These are phyloP conservation scores for Drosophila nigrodunni DNA, from an alignment of 1,140 invertebrate genomes.

Conservation along the genomic window DNA sequence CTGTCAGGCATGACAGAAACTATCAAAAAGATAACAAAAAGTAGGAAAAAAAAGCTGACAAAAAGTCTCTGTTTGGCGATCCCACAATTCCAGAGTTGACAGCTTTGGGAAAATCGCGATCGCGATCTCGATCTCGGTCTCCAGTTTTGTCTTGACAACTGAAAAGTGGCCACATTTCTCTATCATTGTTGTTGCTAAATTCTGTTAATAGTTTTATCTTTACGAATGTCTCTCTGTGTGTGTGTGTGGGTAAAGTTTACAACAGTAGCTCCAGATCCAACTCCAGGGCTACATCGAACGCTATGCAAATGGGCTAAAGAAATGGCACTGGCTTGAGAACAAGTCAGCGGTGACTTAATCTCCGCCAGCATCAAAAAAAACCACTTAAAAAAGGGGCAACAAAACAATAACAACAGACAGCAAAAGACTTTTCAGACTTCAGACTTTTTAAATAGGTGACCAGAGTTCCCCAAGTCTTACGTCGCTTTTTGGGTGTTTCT, in stretches of 20 bases:
- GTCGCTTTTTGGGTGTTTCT: conserved; percentile 4
- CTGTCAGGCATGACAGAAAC: conserved; percentile 71
- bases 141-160: conserved; percentile 61
- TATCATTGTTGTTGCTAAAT: conserved; percentile 79
- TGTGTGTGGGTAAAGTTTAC: conserved; percentile 66
- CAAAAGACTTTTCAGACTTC: not conserved
- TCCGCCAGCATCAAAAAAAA: conserved; percentile 69
- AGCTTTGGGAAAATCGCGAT: conserved; percentile 68
- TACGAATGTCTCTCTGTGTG: not conserved
- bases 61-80: conserved; percentile 57
- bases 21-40: conserved; percentile 25
- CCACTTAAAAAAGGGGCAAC: conserved; percentile 38
- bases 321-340: conserved; percentile 80
- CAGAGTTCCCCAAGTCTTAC: conserved; percentile 10
- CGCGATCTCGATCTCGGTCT: not conserved
- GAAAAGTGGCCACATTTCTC: conserved; percentile 80
- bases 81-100: conserved; percentile 62
- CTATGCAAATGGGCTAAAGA: conserved; percentile 72
- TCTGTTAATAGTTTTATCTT: conserved; percentile 80
- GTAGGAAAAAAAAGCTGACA: conserved; percentile 57
- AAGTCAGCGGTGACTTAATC: conserved; percentile 62
- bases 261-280: conserved; percentile 24
- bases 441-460: conserved; percentile 13
- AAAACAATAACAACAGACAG: conserved; percentile 1
- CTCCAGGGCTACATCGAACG: conserved; percentile 7